Evolutionary conservation across 2,888 invertebrate species (phyloP), one percentile per base, ranked within the genome.

Genomic region (Perizoma affinitatum): DNA sequence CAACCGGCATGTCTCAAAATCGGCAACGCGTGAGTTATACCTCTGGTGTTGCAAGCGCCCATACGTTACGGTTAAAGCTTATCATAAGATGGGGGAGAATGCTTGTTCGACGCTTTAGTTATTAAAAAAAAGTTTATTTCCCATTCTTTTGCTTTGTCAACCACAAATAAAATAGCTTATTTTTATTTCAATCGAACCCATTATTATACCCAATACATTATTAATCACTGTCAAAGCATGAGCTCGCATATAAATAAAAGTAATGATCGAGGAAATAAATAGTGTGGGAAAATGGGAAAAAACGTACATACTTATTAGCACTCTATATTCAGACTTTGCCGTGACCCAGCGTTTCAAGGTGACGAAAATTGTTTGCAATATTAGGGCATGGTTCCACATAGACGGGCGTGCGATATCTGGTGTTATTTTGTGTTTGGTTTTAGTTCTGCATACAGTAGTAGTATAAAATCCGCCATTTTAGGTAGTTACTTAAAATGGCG

Each of bases 311-410:
- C 49, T 49, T 66, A 62, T 52, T 58, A 65, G 56, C 57, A 63
- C 63, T 58, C 40, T 63, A 55, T 65, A 60, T 61, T 63, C 58
- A 66, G 63, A 40, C 41, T 58, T 65, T 42, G 53, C 85, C 84
- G 69, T 86, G 86, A 85, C 83, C 83, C 67, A 70, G 60, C 74
- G 65, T 74, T 75, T 81, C 82, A 84, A 85, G 85, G 86, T 72
- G 68, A 76, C 73, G 66, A 71, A 76, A 76, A 78, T 74, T 73
- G 74, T 72, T 68, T 54, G 71, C 66, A 59, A 11, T 41, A 54
- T 59, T 54, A 61, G 51, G 53, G 35, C 44, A 11, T 41, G 34
- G 10, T 49, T 34, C 54, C 45, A 54, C 6, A 7, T 34, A 52
- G 42, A 48, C 33, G 6, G 8, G n/a, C 46, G 51, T 46, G 58